Evolutionary conservation across 2,888 invertebrate genomes (phyloP).

Genomic region (Drosophila hamatofila): DNA sequence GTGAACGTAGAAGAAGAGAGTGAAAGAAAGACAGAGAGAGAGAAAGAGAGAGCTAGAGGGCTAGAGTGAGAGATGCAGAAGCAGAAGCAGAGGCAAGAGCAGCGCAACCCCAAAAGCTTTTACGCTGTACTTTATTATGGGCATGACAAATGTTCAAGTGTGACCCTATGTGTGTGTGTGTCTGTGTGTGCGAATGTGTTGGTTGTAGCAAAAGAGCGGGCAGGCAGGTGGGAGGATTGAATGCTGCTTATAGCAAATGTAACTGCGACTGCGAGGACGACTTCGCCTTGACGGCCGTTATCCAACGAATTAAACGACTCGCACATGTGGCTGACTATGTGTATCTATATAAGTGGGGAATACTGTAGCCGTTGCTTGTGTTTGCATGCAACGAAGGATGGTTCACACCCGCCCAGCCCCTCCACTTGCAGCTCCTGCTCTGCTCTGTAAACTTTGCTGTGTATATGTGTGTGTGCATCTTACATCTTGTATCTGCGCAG

Average conservation of each 20-base stretch:
- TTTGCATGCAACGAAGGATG: conserved; percentile 27
- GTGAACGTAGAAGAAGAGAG: conserved; percentile 1
- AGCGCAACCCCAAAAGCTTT: conserved; percentile 58
- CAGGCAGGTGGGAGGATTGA: conserved; percentile 27
- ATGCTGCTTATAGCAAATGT: conserved; percentile 42
- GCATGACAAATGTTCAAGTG: conserved; percentile 62
- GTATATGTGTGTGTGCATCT: conserved; percentile 32
- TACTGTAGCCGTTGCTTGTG: conserved; percentile 28
- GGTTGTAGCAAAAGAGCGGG: conserved; percentile 10
- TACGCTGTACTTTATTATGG: conserved; percentile 68
- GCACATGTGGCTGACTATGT: conserved; percentile 27
- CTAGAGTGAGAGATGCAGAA: background rate
- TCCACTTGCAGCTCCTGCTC: conserved; percentile 9
- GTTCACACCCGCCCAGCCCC: background rate
- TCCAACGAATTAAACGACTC: conserved; percentile 53
- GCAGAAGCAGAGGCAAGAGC: conserved; percentile 3
- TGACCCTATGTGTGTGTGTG: conserved; percentile 34
- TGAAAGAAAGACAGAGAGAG: background rate
- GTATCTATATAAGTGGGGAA: conserved; percentile 25
- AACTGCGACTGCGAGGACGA: conserved; percentile 15
- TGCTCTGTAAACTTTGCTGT: background rate
- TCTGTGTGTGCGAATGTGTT: background rate
- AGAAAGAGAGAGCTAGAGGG: background rate
- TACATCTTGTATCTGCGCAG: conserved; percentile 59
- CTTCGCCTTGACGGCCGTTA: conserved; percentile 35